These are phyloP conservation scores for Oenanthe melanoleuca DNA, from an alignment of 2,113 vertebrate species.

Conservation along the genomic window DNA sequence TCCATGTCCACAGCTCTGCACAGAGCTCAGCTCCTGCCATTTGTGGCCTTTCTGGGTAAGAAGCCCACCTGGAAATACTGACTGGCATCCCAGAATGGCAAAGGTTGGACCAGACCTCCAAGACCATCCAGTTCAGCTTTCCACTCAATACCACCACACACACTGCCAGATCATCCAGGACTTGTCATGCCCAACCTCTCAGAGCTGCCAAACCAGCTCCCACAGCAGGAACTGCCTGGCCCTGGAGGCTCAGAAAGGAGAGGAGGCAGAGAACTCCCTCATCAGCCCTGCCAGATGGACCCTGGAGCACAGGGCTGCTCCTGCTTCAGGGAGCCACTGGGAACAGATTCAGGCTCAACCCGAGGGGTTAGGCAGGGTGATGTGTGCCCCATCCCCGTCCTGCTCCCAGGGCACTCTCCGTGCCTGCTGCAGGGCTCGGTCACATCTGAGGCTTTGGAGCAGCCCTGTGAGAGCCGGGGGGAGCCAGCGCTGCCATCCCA, in stretches of 20 bases:
- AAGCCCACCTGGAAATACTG: background rate
- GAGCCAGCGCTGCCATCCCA: too few relatives aligned
- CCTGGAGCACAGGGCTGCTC: background rate
- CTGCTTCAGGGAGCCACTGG: rapidly evolving
- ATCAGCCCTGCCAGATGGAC: too few relatives aligned
- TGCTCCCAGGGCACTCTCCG: rapidly evolving
- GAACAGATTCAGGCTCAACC: rapidly evolving
- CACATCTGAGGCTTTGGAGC: rapidly evolving
- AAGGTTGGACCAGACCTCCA: background rate
- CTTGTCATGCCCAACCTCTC: rapidly evolving
- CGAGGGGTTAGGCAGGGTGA: rapidly evolving
- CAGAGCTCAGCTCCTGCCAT: background rate
- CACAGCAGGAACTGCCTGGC: background rate
- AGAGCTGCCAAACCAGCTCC: background rate
- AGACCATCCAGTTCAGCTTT: background rate
- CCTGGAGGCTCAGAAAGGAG: background rate
- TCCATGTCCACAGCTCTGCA: background rate
- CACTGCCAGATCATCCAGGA: rapidly evolving
- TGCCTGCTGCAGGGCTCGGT: rapidly evolving
- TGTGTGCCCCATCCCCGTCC: rapidly evolving
- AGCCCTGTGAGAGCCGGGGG: too few relatives aligned
- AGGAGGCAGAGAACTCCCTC: rapidly evolving
- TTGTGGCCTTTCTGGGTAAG: background rate
- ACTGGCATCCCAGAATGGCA: background rate
- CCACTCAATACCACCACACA: rapidly evolving